Conservation (phyloP, 2,797 vertebrate species). For the Sebastes iracundus region DNA sequence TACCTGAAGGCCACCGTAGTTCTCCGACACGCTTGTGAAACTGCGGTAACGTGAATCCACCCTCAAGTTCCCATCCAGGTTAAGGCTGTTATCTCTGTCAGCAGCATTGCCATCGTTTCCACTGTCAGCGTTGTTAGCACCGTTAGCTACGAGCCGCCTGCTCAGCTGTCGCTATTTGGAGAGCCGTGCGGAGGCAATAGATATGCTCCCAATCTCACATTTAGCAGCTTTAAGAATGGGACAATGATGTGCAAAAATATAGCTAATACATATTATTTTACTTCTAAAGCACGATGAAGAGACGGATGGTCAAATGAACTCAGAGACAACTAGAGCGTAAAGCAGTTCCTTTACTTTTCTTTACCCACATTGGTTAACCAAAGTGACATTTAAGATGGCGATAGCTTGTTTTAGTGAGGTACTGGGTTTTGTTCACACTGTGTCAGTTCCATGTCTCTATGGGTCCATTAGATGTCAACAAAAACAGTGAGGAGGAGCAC, state of each 20-base stretch:
- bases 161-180: too few relatives aligned
- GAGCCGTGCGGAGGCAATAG: too few relatives aligned
- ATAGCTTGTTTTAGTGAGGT: background rate
- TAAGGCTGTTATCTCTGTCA: too few relatives aligned
- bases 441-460: background rate
- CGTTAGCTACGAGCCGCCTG: too few relatives aligned
- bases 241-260: background rate
- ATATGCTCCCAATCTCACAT: too few relatives aligned
- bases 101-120: too few relatives aligned
- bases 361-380: background rate
- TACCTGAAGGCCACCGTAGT: too few relatives aligned
- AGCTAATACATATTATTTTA: background rate
- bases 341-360: background rate
- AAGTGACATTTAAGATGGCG: background rate
- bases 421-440: background rate
- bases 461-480: conserved; percentile 1
- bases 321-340: background rate
- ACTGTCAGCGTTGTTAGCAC: too few relatives aligned
- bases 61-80: too few relatives aligned
- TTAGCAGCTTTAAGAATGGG: background rate
- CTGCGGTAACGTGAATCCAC: too few relatives aligned
- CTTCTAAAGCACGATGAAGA: background rate
- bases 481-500: conserved; percentile 6
- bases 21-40: too few relatives aligned
- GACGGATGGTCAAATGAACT: background rate